Conservation (phyloP, 2,888 invertebrate genomes). For the Pyrrhosoma nymphula region DNA sequence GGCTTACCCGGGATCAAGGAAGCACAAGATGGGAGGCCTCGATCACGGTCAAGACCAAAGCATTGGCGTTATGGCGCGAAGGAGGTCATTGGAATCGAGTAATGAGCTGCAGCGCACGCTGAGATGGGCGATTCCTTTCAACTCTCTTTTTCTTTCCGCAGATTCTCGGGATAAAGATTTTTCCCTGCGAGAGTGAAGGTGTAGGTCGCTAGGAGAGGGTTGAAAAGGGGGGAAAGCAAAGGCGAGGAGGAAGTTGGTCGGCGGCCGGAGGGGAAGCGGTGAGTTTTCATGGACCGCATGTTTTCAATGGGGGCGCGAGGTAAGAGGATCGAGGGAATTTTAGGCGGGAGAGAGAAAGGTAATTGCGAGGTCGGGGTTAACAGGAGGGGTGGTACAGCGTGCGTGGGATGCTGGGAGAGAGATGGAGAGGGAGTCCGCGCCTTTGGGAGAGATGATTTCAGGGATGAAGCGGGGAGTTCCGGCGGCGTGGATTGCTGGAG, state of each 20-base stretch:
- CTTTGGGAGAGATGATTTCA: neutral
- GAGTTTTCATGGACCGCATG: neutral
- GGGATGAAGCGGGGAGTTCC: neutral
- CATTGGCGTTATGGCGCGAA: too few species aligned
- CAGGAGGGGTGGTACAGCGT: neutral
- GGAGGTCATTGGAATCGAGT: too few species aligned
- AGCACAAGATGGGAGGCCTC: too few species aligned
- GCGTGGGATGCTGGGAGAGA: neutral
- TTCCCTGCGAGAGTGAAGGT: constrained; percentile 6
- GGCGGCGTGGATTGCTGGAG: neutral
- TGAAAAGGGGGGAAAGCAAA: neutral
- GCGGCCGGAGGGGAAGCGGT: neutral
- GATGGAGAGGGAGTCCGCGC: neutral
- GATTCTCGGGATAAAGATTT: neutral
- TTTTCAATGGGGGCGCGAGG: neutral
- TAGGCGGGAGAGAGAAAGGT: neutral
- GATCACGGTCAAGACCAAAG: too few species aligned
- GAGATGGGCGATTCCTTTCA: neutral
- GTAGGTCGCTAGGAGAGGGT: neutral
- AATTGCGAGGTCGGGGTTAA: neutral
- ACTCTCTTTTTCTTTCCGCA: neutral
- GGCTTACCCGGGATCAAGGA: too few species aligned
- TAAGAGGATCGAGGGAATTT: neutral
- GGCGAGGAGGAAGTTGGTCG: neutral
- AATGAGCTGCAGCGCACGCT: neutral